These are phyloP conservation scores for Eurypyga helias DNA, from an alignment of 2,113 vertebrate species.

Conservation along the genomic window DNA sequence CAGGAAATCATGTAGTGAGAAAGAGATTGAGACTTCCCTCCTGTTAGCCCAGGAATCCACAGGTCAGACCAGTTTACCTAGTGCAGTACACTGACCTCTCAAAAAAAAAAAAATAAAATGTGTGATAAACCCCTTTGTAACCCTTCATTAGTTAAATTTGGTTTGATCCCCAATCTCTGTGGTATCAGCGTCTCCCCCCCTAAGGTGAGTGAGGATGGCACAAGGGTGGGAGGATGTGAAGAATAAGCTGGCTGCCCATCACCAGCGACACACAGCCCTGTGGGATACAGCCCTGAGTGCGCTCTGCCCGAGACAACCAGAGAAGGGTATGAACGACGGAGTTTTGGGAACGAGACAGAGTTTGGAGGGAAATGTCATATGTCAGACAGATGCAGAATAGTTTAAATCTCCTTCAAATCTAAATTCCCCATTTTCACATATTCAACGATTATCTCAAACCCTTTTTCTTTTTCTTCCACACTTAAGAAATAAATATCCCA, in stretches of 20 bases:
- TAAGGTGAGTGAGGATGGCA: neutral
- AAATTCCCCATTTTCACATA: neutral
- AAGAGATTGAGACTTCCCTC: neutral
- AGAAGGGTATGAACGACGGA: neutral
- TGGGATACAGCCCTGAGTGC: neutral
- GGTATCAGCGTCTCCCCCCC: neutral
- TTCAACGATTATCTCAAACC: neutral
- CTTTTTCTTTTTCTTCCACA: neutral
- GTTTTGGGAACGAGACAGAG: neutral
- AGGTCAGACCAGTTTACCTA: neutral
- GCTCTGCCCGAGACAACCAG: neutral
- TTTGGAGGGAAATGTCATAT: neutral
- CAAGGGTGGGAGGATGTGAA: neutral
- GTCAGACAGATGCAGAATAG: neutral
- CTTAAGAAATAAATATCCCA: neutral
- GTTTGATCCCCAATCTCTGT: neutral
- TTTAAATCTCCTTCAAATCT: neutral
- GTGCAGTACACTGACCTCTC: neutral
- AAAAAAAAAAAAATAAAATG: neutral
- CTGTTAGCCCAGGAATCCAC: neutral
- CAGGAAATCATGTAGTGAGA: neutral
- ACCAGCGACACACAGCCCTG: rapidly evolving
- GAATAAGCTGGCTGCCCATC: neutral
- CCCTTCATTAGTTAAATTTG: neutral
- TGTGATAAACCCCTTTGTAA: neutral